phyloP scores from a whole-genome alignment of 2,888 invertebrate species.

The Psococerastis gibbosa region DNA sequence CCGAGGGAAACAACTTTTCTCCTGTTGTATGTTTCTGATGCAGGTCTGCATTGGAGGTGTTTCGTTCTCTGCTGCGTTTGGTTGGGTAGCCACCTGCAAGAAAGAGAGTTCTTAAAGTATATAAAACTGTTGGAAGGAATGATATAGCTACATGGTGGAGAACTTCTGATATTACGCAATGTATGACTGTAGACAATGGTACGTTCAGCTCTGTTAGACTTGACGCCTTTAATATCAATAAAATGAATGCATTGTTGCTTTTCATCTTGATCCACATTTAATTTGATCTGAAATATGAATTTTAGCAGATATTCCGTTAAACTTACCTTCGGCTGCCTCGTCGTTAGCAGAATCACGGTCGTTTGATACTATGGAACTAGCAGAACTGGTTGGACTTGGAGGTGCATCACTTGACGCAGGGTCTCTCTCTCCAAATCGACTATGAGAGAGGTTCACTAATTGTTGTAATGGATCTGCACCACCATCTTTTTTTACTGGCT shows the following conservation, averaged over 20 bases:
- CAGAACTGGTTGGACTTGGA: conserved; percentile 38
- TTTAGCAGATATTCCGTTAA: too few species aligned
- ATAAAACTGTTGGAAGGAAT: too few species aligned
- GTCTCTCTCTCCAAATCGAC: conserved; percentile 39
- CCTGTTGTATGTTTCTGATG: conserved; percentile 16
- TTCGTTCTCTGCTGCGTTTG: conserved; percentile 77
- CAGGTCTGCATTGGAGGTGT: conserved; percentile 60
- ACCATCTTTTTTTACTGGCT: conserved; percentile 13
- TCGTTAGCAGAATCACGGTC: conserved; percentile 34
- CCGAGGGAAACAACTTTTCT: conserved; percentile 28
- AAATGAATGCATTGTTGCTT: too few species aligned
- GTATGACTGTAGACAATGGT: too few species aligned
- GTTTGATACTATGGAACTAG: conserved; percentile 37
- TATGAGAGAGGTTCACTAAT: conserved; percentile 61
- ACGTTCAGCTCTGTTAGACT: too few species aligned
- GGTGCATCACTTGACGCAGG: conserved; percentile 21
- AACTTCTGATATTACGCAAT: too few species aligned
- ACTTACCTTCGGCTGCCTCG: conserved; percentile 46
- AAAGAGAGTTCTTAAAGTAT: too few species aligned
- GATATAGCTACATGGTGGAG: too few species aligned
- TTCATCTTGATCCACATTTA: too few species aligned
- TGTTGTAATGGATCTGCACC: conserved; percentile 49
- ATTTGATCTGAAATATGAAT: too few species aligned
- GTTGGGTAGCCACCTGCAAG: conserved; percentile 46
- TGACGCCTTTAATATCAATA: too few species aligned